phyloP scores from a whole-genome alignment of 2,888 invertebrate species.

The Tigriopus californicus region DNA sequence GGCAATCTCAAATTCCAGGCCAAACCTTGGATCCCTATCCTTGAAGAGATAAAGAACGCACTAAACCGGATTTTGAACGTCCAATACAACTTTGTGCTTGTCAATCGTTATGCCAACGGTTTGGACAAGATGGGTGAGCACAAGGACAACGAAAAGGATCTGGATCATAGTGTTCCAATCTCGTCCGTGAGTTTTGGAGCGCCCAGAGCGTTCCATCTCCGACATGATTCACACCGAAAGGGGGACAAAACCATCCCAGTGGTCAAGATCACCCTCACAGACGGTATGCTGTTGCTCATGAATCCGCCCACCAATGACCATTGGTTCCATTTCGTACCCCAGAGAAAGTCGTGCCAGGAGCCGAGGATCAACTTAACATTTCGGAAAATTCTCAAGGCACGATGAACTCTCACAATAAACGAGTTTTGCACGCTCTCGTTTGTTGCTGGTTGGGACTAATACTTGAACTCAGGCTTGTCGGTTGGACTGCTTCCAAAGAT shows the following conservation, averaged over 20 bases:
- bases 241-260: conserved; percentile 14
- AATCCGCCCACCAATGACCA: conserved; percentile 46
- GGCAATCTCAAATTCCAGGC: no score
- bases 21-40: not conserved
- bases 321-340: conserved; percentile 51
- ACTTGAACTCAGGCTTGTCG: no score
- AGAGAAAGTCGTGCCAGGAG: conserved; percentile 35
- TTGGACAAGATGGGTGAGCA: conserved; percentile 50
- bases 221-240: conserved; percentile 33
- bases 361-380: conserved; percentile 47
- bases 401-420: no score
- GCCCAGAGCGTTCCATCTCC: conserved; percentile 42
- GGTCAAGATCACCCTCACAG: conserved; percentile 37
- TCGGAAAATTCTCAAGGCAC: conserved; percentile 23
- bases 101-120: conserved; percentile 40
- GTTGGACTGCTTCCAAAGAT: no score
- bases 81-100: conserved; percentile 8
- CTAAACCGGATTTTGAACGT: not conserved
- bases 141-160: conserved; percentile 46
- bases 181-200: conserved; percentile 48
- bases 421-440: no score
- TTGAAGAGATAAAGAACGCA: not conserved
- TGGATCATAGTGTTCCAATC: conserved; percentile 41
- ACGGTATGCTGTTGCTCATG: conserved; percentile 48
- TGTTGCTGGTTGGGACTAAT: no score